Conservation (phyloP, 1,140 invertebrate genomes). For the Mesaphorura yosii region DNA sequence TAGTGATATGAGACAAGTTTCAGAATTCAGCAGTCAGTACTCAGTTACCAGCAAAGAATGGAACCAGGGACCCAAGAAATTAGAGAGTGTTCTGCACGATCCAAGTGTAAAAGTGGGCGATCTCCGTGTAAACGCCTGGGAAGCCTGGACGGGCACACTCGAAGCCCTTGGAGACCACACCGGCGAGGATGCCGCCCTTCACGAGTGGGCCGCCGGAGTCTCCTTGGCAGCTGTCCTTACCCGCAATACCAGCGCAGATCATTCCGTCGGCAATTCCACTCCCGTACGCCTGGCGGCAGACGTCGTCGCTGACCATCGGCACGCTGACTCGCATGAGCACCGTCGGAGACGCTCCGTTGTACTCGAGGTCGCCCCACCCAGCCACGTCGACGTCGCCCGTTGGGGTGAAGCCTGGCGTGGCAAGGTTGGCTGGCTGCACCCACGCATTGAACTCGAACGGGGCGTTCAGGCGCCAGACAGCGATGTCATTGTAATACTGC, state of each 20-base stretch:
- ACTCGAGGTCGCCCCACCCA: conserved; percentile 9
- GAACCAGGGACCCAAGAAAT: no score
- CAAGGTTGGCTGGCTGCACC: conserved; percentile 32
- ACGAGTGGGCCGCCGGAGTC: conserved; percentile 6
- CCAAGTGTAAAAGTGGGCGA: no score
- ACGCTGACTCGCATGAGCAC: conserved; percentile 18
- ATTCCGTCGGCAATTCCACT: conserved; percentile 5
- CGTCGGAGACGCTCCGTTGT: conserved; percentile 11
- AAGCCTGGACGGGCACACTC: conserved; percentile 60
- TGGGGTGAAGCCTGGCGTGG: conserved; percentile 11
- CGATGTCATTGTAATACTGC: conserved; percentile 4
- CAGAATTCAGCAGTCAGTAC: no score
- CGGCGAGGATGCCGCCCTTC: neutral
- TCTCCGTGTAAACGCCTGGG: conserved; percentile 2
- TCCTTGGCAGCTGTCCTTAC: conserved; percentile 67
- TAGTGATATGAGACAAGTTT: no score
- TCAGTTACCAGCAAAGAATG: no score
- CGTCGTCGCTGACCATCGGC: conserved; percentile 14
- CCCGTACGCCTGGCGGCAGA: conserved; percentile 17
- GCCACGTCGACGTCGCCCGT: neutral
- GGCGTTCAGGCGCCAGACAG: conserved; percentile 32
- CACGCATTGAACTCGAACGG: conserved; percentile 31
- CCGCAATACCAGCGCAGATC: conserved; percentile 44
- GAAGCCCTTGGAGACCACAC: conserved; percentile 42
- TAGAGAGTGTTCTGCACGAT: no score